Conservation (phyloP, 1,140 invertebrate species). For the Bombus superbus region DNA sequence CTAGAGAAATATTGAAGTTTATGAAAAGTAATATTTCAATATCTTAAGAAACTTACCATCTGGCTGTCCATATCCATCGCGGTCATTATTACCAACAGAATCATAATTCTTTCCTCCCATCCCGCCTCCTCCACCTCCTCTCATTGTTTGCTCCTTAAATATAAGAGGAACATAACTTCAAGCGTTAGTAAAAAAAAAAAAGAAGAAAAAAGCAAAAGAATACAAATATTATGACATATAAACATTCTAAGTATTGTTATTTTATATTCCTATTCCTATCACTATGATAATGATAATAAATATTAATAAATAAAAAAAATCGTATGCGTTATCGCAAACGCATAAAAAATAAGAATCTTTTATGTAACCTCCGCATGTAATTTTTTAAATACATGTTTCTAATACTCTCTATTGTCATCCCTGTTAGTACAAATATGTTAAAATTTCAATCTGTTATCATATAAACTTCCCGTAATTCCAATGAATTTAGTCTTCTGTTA, state of each 20-base stretch:
- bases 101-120: constrained; percentile 78
- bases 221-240: constrained; percentile 1
- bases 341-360: neutral
- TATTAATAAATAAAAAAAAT: neutral
- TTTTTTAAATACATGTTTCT: neutral
- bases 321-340: neutral
- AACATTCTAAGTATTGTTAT: neutral
- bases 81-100: constrained; percentile 77
- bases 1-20: neutral
- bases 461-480: neutral
- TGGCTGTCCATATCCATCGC: constrained; percentile 78
- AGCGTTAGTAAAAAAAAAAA: constrained; percentile 5
- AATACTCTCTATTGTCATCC: neutral
- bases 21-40: neutral
- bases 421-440: neutral
- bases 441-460: neutral
- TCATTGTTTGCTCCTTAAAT: constrained; percentile 80
- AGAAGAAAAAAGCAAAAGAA: neutral
- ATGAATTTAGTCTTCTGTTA: neutral
- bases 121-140: constrained; percentile 67
- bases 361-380: neutral
- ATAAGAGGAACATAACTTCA: constrained; percentile 34
- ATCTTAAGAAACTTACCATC: constrained; percentile 73
- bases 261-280: neutral
- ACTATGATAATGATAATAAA: neutral